Conservation (phyloP, 2,888 invertebrate genomes). For the Adelphocoris suturalis region DNA sequence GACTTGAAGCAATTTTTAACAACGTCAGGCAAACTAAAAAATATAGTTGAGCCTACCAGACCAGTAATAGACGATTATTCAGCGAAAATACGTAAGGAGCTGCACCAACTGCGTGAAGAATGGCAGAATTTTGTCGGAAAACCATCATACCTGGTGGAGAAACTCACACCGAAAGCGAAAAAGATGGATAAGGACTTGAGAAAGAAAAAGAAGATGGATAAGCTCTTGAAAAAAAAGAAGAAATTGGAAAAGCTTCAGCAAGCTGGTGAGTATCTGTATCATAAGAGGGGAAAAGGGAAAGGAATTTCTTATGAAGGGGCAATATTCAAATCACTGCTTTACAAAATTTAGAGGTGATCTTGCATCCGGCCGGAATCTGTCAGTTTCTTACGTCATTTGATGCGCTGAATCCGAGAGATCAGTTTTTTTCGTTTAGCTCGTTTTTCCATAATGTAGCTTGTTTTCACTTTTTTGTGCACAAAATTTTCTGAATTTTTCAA, state of each 20-base stretch:
- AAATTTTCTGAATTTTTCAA: no score
- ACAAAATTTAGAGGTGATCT: no score
- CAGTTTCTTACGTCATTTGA: no score
- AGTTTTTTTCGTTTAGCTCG: no score
- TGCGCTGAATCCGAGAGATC: no score
- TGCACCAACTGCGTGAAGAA: background rate
- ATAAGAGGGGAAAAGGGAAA: no score
- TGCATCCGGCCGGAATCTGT: no score
- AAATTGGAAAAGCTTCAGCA: background rate
- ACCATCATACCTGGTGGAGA: background rate
- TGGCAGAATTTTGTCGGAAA: slow-evolving; percentile 23
- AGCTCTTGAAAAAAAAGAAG: slow-evolving; percentile 2
- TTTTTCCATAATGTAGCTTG: no score
- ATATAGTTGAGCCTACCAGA: background rate
- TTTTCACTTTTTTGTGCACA: no score
- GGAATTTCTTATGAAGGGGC: no score
- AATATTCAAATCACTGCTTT: no score
- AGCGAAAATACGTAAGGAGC: slow-evolving; percentile 15
- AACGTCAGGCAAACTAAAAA: background rate
- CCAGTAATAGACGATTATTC: background rate
- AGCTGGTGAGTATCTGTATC: background rate
- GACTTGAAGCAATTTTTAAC: background rate
- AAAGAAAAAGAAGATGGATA: slow-evolving; percentile 1
- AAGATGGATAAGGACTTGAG: background rate
- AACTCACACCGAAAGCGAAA: background rate